Evolutionary conservation across 2,888 invertebrate genomes (phyloP).

Genomic region (Petrolisthes manimaculis): DNA sequence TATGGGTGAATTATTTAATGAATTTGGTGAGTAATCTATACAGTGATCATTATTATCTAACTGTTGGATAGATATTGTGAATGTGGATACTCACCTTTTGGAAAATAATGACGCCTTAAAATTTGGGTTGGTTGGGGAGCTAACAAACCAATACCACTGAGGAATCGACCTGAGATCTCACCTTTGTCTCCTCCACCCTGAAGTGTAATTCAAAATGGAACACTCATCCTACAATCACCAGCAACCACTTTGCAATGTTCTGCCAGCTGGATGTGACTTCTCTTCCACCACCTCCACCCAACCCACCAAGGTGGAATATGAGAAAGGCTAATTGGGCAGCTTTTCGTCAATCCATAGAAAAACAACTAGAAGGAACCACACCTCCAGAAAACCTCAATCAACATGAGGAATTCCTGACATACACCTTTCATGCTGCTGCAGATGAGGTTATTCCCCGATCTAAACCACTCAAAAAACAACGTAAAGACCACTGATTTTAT

Average conservation of each 20-base stretch:
- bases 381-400: not conserved
- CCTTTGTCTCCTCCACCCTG: not conserved
- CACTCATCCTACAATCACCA: not conserved
- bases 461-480: not conserved
- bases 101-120: too few species aligned
- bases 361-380: not conserved
- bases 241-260: not conserved
- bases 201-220: not conserved
- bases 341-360: not conserved
- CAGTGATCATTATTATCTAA: too few species aligned
- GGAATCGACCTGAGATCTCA: too few species aligned
- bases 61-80: too few species aligned
- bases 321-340: not conserved
- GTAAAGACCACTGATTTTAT: not conserved
- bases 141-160: too few species aligned
- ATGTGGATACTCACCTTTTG: too few species aligned
- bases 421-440: not conserved
- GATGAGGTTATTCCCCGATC: not conserved
- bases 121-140: too few species aligned
- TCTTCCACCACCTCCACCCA: not conserved
- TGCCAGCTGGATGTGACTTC: not conserved
- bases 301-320: not conserved
- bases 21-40: too few species aligned
- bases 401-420: not conserved
- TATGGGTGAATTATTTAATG: too few species aligned